These are phyloP conservation scores for Prinia subflava DNA, from an alignment of 2,113 vertebrate genomes.

Conservation along the genomic window DNA sequence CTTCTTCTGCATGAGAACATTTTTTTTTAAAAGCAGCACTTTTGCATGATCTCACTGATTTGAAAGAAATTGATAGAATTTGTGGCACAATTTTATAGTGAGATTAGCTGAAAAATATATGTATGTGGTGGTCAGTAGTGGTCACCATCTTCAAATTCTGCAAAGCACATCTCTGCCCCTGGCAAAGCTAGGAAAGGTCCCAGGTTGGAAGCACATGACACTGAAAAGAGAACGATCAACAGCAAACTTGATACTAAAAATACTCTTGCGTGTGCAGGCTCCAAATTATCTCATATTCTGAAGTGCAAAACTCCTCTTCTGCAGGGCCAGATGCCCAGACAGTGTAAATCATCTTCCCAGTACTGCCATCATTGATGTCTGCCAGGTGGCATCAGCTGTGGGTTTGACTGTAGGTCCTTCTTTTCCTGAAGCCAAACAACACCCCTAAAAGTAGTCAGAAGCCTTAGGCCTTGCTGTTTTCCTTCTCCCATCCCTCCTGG, in stretches of 20 bases:
- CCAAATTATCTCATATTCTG: background rate
- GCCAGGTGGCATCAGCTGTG: background rate
- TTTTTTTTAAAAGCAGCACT: background rate
- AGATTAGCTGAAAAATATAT: background rate
- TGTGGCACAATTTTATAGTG: background rate
- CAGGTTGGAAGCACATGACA: accelerated
- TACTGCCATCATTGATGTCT: background rate
- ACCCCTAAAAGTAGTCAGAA: background rate
- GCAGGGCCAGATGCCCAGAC: background rate
- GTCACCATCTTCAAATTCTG: background rate
- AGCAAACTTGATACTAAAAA: background rate
- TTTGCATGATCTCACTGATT: background rate
- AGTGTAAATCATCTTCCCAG: background rate
- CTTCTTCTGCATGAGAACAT: background rate
- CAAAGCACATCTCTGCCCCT: background rate
- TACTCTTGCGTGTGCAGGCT: accelerated
- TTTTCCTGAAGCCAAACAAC: background rate
- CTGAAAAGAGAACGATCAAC: background rate
- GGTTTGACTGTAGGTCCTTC: background rate
- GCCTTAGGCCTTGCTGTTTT: background rate
- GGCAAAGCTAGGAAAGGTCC: background rate
- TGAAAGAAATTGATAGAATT: background rate
- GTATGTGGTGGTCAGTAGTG: background rate
- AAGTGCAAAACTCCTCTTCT: background rate
- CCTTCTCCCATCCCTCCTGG: background rate